A percentile compares a stretch with the other conserved stretches of the same genome.
These are phyloP conservation scores for Philypnodon macrostomus DNA, from an alignment of 2,797 vertebrate species.

Conservation along the genomic window DNA sequence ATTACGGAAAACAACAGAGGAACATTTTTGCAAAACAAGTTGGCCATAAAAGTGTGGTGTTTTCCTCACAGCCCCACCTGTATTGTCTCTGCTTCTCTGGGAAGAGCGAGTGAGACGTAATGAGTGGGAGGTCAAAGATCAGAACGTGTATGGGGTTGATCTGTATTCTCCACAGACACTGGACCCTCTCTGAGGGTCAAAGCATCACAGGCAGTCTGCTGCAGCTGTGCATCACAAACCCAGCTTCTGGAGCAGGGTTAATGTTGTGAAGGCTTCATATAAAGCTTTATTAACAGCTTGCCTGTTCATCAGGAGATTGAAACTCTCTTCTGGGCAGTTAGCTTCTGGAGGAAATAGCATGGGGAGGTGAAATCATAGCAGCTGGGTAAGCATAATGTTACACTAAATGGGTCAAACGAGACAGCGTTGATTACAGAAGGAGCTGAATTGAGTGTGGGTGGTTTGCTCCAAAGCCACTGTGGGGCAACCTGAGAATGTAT, in stretches of 20 bases:
- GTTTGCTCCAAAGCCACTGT: conserved; percentile 40
- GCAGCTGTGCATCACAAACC: conserved; percentile 48
- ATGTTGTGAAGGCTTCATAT: conserved; percentile 46
- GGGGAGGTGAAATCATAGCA: conserved; percentile 53
- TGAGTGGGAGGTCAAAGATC: conserved; percentile 63
- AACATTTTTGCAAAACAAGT: conserved; percentile 11
- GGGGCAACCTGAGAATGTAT: conserved; percentile 56
- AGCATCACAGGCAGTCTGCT: conserved; percentile 53
- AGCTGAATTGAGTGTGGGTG: conserved; percentile 54
- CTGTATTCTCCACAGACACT: conserved; percentile 61
- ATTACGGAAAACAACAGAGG: conserved; percentile 29
- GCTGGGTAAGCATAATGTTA: conserved; percentile 69
- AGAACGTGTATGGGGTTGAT: conserved; percentile 59
- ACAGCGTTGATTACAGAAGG: conserved; percentile 63
- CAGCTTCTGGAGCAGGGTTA: conserved; percentile 29
- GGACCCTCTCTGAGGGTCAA: conserved; percentile 53
- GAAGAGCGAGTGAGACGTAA: conserved; percentile 64
- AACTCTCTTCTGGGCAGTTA: conserved; percentile 65
- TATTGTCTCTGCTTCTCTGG: conserved; percentile 26
- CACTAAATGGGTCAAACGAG: conserved; percentile 69
- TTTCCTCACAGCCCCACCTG: conserved; percentile 17
- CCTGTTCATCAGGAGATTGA: conserved; percentile 54
- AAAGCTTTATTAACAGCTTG: conserved; percentile 43
- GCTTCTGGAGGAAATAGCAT: conserved; percentile 44
- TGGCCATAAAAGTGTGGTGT: conserved; percentile 14